Evolutionary conservation across 2,113 vertebrate genomes (phyloP), one percentile per base, ranked within the genome.

Genomic region (Phocoena phocoena): DNA sequence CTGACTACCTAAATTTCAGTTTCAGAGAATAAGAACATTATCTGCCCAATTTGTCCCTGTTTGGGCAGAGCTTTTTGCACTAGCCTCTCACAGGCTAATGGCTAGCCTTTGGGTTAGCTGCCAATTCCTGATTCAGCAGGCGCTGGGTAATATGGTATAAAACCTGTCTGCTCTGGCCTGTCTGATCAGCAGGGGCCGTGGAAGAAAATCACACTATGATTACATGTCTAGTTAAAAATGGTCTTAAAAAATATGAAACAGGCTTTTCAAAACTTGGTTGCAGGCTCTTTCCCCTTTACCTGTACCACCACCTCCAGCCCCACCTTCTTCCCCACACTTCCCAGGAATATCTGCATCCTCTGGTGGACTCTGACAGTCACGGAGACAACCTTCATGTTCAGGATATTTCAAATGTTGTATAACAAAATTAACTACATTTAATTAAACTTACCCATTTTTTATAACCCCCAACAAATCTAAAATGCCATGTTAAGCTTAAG

Each of bases 381-480:
- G 44, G 97, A 21, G 1, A 97, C 55, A 95, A 93, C 93, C 96
- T 94, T 85, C 79, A 85, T 65, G 87, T 96, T 41, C 0, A 91
- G 97, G 90, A 86, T 96, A 97, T 95, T 97, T 97, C 0, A 96
- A 97, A 93, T 94, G 86, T 89, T 96, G 95, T 96, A 94, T 89
- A 95, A 98, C 97, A 98, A 98, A 98, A 98, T 96, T 98, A 98
- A 99, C 98, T 97, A 88, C 53, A 96, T 98, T 98, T 98, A 98
- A 98, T 98, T 98, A 98, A 98, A 98, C 80, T 79, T 98, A 98
- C 95, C 97, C 94, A 95, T 89, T 97, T 98, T 98, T 98, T 98
- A 98, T 82, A 97, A 96, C 93, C 85, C 84, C 81, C 98, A 98
- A 96, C 92, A 98, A 98, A 97, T 97, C 90, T 90, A 95, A 97